Conservation (phyloP, 2,888 invertebrate genomes). For the Athalia circularis region DNA sequence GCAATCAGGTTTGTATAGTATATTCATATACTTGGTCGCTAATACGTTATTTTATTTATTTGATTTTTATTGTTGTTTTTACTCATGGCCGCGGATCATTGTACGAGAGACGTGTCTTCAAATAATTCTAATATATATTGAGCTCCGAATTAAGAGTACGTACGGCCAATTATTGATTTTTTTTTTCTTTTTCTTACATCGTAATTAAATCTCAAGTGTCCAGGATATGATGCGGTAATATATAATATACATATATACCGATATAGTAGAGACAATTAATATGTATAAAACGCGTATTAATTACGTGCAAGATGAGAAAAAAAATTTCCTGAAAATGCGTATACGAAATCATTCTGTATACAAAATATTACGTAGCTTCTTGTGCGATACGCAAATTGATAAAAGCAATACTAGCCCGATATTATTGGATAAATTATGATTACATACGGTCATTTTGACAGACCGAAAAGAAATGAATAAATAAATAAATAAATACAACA, state of each 20-base stretch:
- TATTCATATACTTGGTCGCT: slow-evolving; percentile 19
- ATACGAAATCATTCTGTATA: too few species aligned
- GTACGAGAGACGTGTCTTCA: slow-evolving; percentile 1
- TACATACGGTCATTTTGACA: too few species aligned
- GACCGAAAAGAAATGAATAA: too few species aligned
- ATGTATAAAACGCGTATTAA: neutral
- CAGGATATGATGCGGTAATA: slow-evolving; percentile 24
- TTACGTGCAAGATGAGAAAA: neutral
- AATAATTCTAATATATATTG: slow-evolving; percentile 56
- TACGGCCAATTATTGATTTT: slow-evolving; percentile 53
- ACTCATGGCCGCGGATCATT: neutral
- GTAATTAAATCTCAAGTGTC: slow-evolving; percentile 37
- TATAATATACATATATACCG: neutral
- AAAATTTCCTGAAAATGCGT: neutral
- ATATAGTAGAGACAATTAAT: neutral
- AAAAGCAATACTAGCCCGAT: too few species aligned
- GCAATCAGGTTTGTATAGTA: slow-evolving; percentile 2
- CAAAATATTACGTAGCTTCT: too few species aligned
- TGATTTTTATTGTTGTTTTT: slow-evolving; percentile 6
- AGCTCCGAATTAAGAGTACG: slow-evolving; percentile 60
- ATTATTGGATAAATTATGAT: too few species aligned
- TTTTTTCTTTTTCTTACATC: neutral
- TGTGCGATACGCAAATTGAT: too few species aligned
- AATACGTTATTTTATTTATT: neutral
- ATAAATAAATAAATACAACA: too few species aligned